Evolutionary conservation across 2,888 invertebrate genomes (phyloP).

Genomic region (Aphrophora alni): DNA sequence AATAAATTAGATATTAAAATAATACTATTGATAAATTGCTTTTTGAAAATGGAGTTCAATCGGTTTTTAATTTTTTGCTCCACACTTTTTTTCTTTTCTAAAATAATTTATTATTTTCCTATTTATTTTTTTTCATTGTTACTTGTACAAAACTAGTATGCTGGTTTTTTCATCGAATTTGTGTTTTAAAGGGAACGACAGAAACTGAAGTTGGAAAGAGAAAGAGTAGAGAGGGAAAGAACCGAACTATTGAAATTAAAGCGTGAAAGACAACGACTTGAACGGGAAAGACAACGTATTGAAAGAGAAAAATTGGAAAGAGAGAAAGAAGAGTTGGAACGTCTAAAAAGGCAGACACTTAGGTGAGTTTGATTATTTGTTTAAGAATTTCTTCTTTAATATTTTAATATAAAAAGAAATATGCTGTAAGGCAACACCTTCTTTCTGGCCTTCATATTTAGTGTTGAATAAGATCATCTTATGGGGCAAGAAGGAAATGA

Average conservation of each 20-base stretch:
- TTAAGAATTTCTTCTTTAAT: not conserved
- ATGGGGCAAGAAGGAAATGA: no score
- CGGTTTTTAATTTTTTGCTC: no score
- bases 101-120: no score
- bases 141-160: no score
- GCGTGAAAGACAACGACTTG: constrained; percentile 79
- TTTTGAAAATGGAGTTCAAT: no score
- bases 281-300: constrained; percentile 69
- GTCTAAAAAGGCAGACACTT: constrained; percentile 82
- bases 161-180: not conserved
- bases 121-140: no score
- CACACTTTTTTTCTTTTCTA: no score
- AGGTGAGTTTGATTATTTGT: constrained; percentile 60
- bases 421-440: no score
- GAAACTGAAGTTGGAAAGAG: constrained; percentile 81
- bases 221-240: constrained; percentile 87
- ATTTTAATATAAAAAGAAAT: not conserved
- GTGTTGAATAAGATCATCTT: no score
- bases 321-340: constrained; percentile 83
- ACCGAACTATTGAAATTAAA: constrained; percentile 83
- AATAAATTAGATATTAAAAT: no score
- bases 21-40: no score
- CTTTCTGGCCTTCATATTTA: no score
- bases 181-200: constrained; percentile 69
- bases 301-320: constrained; percentile 68